Base-by-base conservation (phyloP, 2,113 vertebrate species). In the Sander vitreus region DNA sequence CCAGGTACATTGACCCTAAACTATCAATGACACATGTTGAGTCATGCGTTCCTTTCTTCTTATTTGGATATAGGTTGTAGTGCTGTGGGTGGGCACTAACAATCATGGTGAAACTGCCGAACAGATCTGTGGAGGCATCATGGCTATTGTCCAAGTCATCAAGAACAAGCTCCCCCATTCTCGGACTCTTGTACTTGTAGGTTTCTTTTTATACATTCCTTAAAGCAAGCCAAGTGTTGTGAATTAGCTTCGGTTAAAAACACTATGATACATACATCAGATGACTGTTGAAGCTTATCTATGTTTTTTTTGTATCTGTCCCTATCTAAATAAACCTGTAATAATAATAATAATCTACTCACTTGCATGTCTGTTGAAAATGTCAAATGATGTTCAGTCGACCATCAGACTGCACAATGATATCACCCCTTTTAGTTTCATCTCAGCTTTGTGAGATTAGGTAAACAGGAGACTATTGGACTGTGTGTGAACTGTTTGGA, bases 61-160 rank as follows among this genome's bases (percentile, higher is more conserved):
- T 75, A 64, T 90, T 12, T 80, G 23, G 18, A 45, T 78, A 1
- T 82, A 97, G 97, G 96, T 98, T 18, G 96, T 98, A 25, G 96
- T 97, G 62, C 94, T 98, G 83, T 98, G 97, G 96, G 96, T 97
- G 30, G 97, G 97, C 63, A 98, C 97, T 27, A 96, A 97, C 86
- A 98, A 98, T 86, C 96, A 97, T 0, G 95, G 95, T 5, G 95
- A 97, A 90, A 96, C 94, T 3, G 90, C 97, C 1, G 95, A 97
- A 83, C 96, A 98, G 85, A 96, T 97, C 86, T 92, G 95, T 33
- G 96, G 91, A 1, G 97, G 97, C 43, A 96, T 98, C 84, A 89
- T 96, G 90, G 95, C 96, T 55, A 97, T 97, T 14, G 88, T 97
- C 82, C 93, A 93, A 15, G 91, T 96, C 81, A 93, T 97, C 88